These are phyloP conservation scores for Emydura subglobosa DNA, from an alignment of 2,113 vertebrate species.

Conservation along the genomic window DNA sequence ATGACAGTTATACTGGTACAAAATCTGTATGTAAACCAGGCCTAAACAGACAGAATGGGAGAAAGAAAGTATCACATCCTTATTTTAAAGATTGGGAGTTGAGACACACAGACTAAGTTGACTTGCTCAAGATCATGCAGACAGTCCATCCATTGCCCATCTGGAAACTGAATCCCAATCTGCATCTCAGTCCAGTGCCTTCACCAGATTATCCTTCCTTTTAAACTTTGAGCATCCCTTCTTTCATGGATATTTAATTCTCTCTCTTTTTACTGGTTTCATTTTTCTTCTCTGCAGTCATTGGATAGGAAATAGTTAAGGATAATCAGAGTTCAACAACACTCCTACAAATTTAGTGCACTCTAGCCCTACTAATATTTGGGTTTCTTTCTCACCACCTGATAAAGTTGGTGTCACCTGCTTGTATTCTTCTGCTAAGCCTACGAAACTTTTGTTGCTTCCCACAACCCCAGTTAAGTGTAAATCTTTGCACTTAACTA, in stretches of 20 bases:
- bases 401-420: neutral
- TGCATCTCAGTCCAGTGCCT: neutral
- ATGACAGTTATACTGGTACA: neutral
- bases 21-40: neutral
- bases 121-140: too few species aligned
- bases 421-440: slow-evolving; percentile 20
- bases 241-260: neutral
- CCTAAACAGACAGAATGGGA: neutral
- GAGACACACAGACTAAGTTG: too few species aligned
- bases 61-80: neutral
- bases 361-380: neutral
- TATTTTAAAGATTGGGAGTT: too few species aligned
- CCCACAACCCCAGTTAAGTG: neutral
- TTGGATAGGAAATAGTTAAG: neutral
- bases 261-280: neutral
- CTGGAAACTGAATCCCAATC: too few species aligned
- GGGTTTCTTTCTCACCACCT: neutral
- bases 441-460: neutral
- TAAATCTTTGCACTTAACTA: neutral
- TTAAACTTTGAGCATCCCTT: neutral
- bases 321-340: neutral
- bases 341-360: neutral
- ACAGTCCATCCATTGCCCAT: too few species aligned
- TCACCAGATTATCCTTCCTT: neutral
- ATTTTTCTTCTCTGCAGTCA: neutral